Percentiles rank a stretch among this genome's conserved stretches.
phyloP scores from a whole-genome alignment of 2,888 invertebrate genomes.

The Alsophila aescularia region DNA sequence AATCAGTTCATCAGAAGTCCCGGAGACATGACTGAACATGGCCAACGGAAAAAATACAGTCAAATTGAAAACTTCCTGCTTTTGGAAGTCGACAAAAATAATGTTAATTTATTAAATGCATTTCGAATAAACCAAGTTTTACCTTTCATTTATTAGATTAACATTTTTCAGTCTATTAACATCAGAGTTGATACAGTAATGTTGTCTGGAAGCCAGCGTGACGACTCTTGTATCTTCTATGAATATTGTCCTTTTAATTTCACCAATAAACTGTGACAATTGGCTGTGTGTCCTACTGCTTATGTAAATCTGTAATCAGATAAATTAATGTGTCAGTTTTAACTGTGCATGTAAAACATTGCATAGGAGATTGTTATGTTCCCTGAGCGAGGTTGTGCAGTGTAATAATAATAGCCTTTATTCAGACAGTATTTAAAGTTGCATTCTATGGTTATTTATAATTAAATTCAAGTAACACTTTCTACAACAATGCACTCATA shows the following conservation, averaged over 20 bases:
- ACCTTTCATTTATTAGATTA: conserved; percentile 94
- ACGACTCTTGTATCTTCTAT: conserved; percentile 88
- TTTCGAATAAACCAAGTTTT: conserved; percentile 30
- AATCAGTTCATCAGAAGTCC: too few species aligned
- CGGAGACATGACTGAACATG: neutral
- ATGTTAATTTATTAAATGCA: too few species aligned
- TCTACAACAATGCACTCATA: too few species aligned
- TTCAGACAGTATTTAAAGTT: too few species aligned
- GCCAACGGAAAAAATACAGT: neutral
- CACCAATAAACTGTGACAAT: conserved; percentile 96
- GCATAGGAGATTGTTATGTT: too few species aligned
- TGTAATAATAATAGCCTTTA: too few species aligned
- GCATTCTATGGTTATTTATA: too few species aligned
- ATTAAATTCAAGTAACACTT: too few species aligned
- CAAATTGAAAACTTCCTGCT: too few species aligned
- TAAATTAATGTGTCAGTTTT: neutral
- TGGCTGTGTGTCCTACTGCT: conserved; percentile 99
- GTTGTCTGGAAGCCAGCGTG: conserved; percentile 95
- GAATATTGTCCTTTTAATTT: conserved; percentile 93
- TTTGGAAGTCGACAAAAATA: too few species aligned
- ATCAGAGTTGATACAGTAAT: conserved; percentile 93
- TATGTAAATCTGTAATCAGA: conserved; percentile 90
- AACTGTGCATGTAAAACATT: too few species aligned
- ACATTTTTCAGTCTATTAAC: conserved; percentile 90
- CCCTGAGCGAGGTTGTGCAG: too few species aligned